A percentile compares a stretch with the other conserved stretches of the same genome.
Evolutionary conservation across 2,888 invertebrate genomes (phyloP).

Genomic region (Liodrosophila aerea): DNA sequence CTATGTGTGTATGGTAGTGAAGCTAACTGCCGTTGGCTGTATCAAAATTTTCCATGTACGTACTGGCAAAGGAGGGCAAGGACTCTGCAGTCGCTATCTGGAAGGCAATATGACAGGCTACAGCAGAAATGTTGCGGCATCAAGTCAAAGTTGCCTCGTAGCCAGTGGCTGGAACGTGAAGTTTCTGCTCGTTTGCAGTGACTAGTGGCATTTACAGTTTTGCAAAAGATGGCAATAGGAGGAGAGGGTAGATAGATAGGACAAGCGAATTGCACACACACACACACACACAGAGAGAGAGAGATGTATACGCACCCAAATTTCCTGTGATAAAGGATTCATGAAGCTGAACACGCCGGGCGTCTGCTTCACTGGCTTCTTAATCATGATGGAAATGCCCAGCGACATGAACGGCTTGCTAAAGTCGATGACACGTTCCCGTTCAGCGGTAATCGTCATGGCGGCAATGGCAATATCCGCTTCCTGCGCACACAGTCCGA

Average conservation of each 20-base stretch:
- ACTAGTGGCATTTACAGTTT: constrained; percentile 1
- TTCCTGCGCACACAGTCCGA: constrained; percentile 85
- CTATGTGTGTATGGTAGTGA: no score
- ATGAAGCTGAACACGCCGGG: constrained; percentile 99
- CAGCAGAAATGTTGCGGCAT: constrained; percentile 37
- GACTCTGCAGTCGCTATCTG: constrained; percentile 11
- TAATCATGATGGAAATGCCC: constrained; percentile 97
- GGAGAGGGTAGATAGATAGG: constrained; percentile 5
- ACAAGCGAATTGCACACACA: neutral
- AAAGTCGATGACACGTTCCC: constrained; percentile 97
- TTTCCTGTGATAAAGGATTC: constrained; percentile 97
- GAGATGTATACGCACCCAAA: constrained; percentile 89
- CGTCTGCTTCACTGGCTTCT: constrained; percentile 93
- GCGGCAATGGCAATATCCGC: constrained; percentile 98
- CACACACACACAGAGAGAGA: neutral
- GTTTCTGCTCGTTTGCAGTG: constrained; percentile 19
- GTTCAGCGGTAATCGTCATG: constrained; percentile 95
- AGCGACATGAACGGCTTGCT: constrained; percentile 98
- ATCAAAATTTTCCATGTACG: neutral
- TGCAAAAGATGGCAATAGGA: neutral
- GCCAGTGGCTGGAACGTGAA: constrained; percentile 43
- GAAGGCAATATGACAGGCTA: constrained; percentile 36
- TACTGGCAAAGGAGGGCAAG: constrained; percentile 3
- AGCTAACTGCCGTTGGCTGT: no score
- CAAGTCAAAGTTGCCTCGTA: constrained; percentile 40